Evolutionary conservation across 1,140 invertebrate genomes (phyloP).

Genomic region (Venturia canescens): DNA sequence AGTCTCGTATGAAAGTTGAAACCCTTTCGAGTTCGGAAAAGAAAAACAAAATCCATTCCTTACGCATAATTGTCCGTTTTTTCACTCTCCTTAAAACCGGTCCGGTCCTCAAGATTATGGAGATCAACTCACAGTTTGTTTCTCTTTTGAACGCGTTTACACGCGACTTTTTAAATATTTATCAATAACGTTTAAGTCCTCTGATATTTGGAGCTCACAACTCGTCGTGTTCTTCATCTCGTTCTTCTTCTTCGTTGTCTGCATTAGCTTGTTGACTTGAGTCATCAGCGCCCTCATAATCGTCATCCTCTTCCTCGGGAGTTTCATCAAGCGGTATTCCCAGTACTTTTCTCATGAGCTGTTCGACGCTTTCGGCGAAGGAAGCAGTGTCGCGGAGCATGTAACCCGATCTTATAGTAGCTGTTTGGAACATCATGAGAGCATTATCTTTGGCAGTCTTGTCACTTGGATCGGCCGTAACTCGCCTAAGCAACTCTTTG

Average conservation of each 20-base stretch:
- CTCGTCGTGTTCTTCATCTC: conserved; percentile 71
- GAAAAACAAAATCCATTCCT: conserved; percentile 13
- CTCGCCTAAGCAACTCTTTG: conserved; percentile 90
- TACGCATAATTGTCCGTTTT: conserved; percentile 43
- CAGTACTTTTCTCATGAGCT: conserved; percentile 88
- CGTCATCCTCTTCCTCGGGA: conserved; percentile 79
- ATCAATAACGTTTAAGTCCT: too few species aligned
- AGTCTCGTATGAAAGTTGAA: neutral
- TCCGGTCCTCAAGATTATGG: too few species aligned
- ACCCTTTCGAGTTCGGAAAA: neutral
- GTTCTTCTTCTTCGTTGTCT: conserved; percentile 71
- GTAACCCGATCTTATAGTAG: conserved; percentile 94
- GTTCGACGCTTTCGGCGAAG: conserved; percentile 93
- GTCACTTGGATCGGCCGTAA: conserved; percentile 89
- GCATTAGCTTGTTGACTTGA: conserved; percentile 74
- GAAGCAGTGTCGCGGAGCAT: conserved; percentile 90
- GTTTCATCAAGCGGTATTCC: conserved; percentile 89
- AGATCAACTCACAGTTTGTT: too few species aligned
- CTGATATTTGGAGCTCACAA: conserved; percentile 57
- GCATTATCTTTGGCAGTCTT: conserved; percentile 91
- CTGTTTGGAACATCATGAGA: conserved; percentile 94
- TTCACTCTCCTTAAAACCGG: neutral
- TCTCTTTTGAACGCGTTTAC: too few species aligned
- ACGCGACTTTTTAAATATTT: too few species aligned
- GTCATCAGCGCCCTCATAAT: conserved; percentile 79